Evolutionary conservation across 2,797 vertebrate genomes (phyloP).

Genomic region (Cirrhinus mrigala): DNA sequence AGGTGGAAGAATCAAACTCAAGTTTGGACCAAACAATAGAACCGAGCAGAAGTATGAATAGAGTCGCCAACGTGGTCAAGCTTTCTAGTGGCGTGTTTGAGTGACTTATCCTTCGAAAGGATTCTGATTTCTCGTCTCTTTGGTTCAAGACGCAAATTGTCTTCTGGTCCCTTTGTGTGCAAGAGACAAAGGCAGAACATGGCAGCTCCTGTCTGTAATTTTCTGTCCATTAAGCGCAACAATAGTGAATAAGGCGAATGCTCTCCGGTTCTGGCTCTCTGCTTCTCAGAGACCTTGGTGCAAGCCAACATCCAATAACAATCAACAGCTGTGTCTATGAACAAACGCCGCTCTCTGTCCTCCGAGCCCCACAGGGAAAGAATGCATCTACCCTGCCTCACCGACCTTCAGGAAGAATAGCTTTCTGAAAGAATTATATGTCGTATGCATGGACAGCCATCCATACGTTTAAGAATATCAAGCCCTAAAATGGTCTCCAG

Average conservation of each 20-base stretch:
- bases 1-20: not conserved
- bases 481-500: conserved; percentile 42
- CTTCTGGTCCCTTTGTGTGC: conserved; percentile 54
- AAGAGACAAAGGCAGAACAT: conserved; percentile 55
- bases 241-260: conserved; percentile 64
- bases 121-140: conserved; percentile 47
- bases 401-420: conserved; percentile 64
- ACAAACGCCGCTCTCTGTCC: conserved; percentile 52
- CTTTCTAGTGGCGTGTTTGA: not conserved
- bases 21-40: not conserved
- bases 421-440: conserved; percentile 57
- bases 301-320: conserved; percentile 59
- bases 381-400: conserved; percentile 45
- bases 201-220: conserved; percentile 58
- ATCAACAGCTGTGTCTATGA: conserved; percentile 59
- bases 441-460: conserved; percentile 50
- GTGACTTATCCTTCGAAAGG: conserved; percentile 23
- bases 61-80: conserved; percentile 4
- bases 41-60: not conserved
- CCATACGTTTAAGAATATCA: conserved; percentile 49
- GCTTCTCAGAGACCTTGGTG: conserved; percentile 64
- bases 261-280: conserved; percentile 47
- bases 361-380: conserved; percentile 46
- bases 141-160: conserved; percentile 49
- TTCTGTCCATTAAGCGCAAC: conserved; percentile 64